Base-by-base conservation (phyloP, 2,888 invertebrate species). In the Xestobium rufovillosum region DNA sequence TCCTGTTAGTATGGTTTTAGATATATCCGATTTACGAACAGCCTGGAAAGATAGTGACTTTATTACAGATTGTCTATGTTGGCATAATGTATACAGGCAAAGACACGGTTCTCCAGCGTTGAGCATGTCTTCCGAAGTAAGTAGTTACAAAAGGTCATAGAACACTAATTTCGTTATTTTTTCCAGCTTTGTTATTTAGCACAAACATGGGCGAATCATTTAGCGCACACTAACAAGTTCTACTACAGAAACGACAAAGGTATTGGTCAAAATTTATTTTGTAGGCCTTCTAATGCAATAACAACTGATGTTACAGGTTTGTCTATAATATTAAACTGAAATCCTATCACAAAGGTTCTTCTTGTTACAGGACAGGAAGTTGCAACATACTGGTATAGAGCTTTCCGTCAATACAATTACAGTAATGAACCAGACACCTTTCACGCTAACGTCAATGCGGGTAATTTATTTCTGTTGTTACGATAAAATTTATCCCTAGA, bases 131-230 rank as follows among this genome's bases (percentile, higher is more conserved):
- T 75, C 83, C 2, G 80, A 84, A 76, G 85, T 84, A 69, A 59
- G 49, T 3, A 10, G 27, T 9, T 12, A 6, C 10, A 9, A 14
- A 4, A 9, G 12, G 23, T 9, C 15, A 8, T 9, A 6, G 4
- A n/a, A n/a, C 6, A 19, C 36, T 31, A 26, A 8, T 9, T 36
- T 30, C 33, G 14, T 39, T 40, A 48, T 43, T 48, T 49, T 44
- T 68, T 69, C 12, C 67, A 85, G 84, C 61, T 86, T 26, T 86
- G 85, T 57, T 77, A 81, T 58, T 75, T 81, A 59, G 85, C 86
- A 32, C 89, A 90, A 65, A 81, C 83, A 26, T 89, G 88, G 88
- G 89, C 89, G 3, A 88, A 89, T 63, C 81, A 87, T 55, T 66
- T 89, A 53, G 88, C 87, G 8, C 82, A 84, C 60, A 83, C 80